Base-by-base conservation (phyloP, 1,140 invertebrate genomes). In the Neoseiulus cucumeris region DNA sequence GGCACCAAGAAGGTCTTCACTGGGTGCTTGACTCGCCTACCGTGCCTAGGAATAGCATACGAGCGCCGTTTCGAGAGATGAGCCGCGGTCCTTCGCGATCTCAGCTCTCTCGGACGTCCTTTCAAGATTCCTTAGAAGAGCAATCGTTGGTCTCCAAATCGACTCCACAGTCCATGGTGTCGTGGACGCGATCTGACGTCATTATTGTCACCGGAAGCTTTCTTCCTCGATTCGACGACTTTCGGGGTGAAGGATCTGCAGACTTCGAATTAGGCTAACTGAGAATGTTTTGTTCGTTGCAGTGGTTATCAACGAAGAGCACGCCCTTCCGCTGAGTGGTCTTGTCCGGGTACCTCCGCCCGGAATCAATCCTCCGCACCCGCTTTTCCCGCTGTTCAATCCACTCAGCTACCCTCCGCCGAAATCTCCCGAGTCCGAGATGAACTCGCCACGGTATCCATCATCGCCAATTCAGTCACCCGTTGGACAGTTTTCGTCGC, bases 231-330 rank as follows among this genome's bases (percentile, higher is more conserved):
- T 47, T 28, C 12, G n/a, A 44, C 42, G n/a, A n/a, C n/a, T n/a
- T n/a, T n/a, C n/a, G n/a, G n/a, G n/a, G n/a, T n/a, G n/a, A 44
- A 44, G n/a, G n/a, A 44, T 44, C 12, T 44, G 42, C n/a, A 12
- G 7, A 25, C 28, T 14, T 47, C 25, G 25, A 14, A 25, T 59
- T 20, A 25, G 6, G 2, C 51, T 59, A 59, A 59, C 22, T 14
- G 51, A 59, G 14, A 59, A 29, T 17, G 25, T 59, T 25, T 33
- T 2, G 17, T 25, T 59, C 12, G 25, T 59, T 59, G 14, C 51
- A 59, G 51, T 59, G 51, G 51, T 59, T 59, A 59, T 59, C 51
- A 59, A 59, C 51, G 51, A 59, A 33, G 51, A 59, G 14, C 51
- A 25, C 51, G 14, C 51, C 33, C 22, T 59, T 17, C 14, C 51